phyloP scores from a whole-genome alignment of 30 jellyfish, hydroid and myxozoan species.

The Turritopsis dohrnii region DNA sequence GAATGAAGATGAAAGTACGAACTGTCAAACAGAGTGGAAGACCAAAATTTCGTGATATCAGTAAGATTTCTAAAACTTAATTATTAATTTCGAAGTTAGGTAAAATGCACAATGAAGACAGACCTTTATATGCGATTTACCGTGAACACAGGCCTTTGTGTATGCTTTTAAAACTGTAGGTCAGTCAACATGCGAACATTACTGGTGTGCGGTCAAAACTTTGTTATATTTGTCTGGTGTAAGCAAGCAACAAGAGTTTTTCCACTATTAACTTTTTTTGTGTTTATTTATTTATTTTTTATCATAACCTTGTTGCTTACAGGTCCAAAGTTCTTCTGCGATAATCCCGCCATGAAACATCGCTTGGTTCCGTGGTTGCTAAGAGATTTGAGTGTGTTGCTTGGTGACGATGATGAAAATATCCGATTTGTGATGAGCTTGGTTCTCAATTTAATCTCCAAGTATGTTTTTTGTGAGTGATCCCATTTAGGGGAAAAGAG shows the following conservation, averaged over 20 bases:
- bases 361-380: slow-evolving; percentile 90
- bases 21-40: slow-evolving; percentile 72
- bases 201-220: too few species aligned
- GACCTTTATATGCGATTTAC: too few species aligned
- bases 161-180: too few species aligned
- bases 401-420: slow-evolving; percentile 44
- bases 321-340: slow-evolving; percentile 60
- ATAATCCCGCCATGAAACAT: slow-evolving; percentile 77
- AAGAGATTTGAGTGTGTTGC: slow-evolving; percentile 64
- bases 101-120: too few species aligned
- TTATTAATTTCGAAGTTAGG: not conserved
- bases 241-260: not conserved
- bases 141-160: too few species aligned
- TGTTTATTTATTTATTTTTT: slow-evolving; percentile 13
- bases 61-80: slow-evolving; percentile 33
- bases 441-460: slow-evolving; percentile 50
- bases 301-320: too few species aligned
- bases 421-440: slow-evolving; percentile 67
- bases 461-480: slow-evolving; percentile 25
- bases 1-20: slow-evolving; percentile 47
- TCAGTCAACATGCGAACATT: too few species aligned
- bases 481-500: too few species aligned
- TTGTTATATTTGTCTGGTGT: slow-evolving; percentile 1
- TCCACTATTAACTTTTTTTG: slow-evolving; percentile 18
- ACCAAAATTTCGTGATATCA: slow-evolving; percentile 59